These are phyloP conservation scores for Pogonocichla stellata DNA, from an alignment of 2,113 vertebrate species.

Conservation along the genomic window DNA sequence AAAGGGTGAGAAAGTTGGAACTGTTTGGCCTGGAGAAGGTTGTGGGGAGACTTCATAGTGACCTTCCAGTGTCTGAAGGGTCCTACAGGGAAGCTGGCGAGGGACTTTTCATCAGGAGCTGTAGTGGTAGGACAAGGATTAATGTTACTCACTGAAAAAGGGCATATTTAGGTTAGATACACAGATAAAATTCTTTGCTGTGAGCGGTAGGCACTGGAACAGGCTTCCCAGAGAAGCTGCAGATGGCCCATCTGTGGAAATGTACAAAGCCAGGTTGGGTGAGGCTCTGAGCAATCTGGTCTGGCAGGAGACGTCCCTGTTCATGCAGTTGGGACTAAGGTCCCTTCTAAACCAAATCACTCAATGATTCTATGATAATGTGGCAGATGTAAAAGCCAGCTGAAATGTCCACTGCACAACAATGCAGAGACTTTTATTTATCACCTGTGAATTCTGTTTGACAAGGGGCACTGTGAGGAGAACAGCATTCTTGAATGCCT, in stretches of 20 bases:
- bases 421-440: not conserved
- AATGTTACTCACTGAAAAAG: not conserved
- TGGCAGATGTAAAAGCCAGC: not conserved
- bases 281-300: not conserved
- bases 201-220: not conserved
- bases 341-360: not conserved
- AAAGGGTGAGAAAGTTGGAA: not conserved
- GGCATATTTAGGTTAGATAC: not conserved
- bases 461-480: not conserved
- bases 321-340: not conserved
- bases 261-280: not conserved
- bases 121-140: not conserved
- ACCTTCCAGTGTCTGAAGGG: not conserved
- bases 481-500: not conserved
- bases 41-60: not conserved
- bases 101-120: not conserved
- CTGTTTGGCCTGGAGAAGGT: not conserved
- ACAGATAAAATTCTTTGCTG: not conserved
- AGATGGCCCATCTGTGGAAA: not conserved
- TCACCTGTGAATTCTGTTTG: not conserved
- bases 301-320: not conserved
- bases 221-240: not conserved
- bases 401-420: not conserved
- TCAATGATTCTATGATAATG: not conserved
- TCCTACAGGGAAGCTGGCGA: not conserved